Evolutionary conservation across 2,797 vertebrate genomes (phyloP), one percentile per base, ranked within the genome.

Genomic region (Amniataba percoides): DNA sequence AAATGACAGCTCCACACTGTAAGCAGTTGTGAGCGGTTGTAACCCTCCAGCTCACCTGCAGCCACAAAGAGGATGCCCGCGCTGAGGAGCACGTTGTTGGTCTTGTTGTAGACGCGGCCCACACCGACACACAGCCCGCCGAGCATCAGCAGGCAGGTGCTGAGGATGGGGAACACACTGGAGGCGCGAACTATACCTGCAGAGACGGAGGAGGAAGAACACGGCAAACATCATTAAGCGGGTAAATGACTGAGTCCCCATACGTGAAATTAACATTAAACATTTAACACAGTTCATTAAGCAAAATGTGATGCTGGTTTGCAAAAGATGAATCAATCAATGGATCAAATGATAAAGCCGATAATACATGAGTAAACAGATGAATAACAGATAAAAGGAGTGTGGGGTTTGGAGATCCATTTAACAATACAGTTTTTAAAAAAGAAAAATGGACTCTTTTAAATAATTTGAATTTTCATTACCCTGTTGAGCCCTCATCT

Each of bases 1-100:
- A 8, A 39, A 52, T 67, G 60, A 82, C 51, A 65, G 74, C 59
- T 25, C 63, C 31, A 80, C 2, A 9, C 49, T 74, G 73, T 13
- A 42, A 71, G 34, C 34, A 7, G n/a, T n/a, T n/a, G n/a, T n/a
- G n/a, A n/a, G n/a, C 0, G 18, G 43, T 18, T 9, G 19, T 27
- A 52, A 72, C 63, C 64, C 34, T 49, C 42, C 21, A 12, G 59
- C 94, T 87, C 93, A 99, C 98, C 98, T 94, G 98, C 98, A 16
- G 97, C 98, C 74, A 99, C 98, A 8, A 99, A 99, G 88, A 99
- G 96, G 84, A 99, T 99, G 75, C 98, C 98, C 0, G 98, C 98
- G 0, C 98, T 97, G 87, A 99, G 97, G 73, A 99, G 95, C 59
- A 99, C 98, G 88, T 96, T 99, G 94, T 98, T 99, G 84, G 95